Evolutionary conservation across 2,797 vertebrate species (phyloP), one percentile per base, ranked within the genome.

Genomic region (Gobio occitaniae): DNA sequence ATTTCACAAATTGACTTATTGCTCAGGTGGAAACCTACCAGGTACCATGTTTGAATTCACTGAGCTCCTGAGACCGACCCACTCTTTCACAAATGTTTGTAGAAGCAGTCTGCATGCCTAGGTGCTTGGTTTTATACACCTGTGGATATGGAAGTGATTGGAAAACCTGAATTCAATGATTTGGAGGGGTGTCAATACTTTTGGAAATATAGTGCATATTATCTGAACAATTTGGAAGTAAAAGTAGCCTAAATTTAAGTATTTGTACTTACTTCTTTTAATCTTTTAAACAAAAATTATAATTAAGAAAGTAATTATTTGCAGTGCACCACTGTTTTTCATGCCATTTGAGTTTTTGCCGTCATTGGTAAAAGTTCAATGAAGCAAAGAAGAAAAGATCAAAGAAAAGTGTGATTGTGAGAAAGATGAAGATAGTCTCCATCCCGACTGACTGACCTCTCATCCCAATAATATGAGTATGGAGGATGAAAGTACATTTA

Each of bases 401-500:
- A 84, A 78, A 87, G 82, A 78, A 84, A 78, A 38, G 54, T 29
- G 38, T 32, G 56, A 78, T n/a, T 56, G 48, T 78, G 71, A 21
- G 12, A 66, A 84, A 75, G 50, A 29, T 21, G 13, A 29, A 80
- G 61, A 48, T 32, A 25, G 41, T 25, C 25, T 66, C 44, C n/a
- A 3, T 84, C 12, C 36, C 38, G 38, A 84, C 16, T 54, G 75
- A 69, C 75, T 12, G 44, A 59, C 79, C 63, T 81, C n/a, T 21
- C 29, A 56, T 66, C 54, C 48, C 50, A 2, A 48, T 19, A 69
- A 68, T 44, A 29, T 29, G 25, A 78, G 65, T 54, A 19, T 29
- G 41, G 36, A 82, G 41, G 41, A 80, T 54, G 82, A 89, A 87
- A 87, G 29, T 65, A 74, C 9, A 44, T 74, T 80, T 83, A 48